A percentile compares a stretch with the other conserved stretches of the same genome.
Conservation (phyloP, 2,797 vertebrate genomes). For the Neosilurus hyrtlii region DNA sequence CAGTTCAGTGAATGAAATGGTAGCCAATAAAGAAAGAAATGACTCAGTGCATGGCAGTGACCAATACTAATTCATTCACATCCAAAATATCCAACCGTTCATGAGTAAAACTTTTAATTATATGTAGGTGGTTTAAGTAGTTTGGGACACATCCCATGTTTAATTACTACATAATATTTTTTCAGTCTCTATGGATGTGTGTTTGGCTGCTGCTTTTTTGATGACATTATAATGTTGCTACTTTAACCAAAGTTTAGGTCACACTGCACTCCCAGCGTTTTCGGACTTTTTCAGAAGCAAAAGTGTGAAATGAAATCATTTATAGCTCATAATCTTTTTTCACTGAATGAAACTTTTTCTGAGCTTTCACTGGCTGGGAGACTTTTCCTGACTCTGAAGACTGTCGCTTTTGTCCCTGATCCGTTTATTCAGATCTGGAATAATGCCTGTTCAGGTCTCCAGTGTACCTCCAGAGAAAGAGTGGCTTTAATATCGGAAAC, state of each 20-base stretch:
- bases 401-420: slow-evolving; percentile 65
- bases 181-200: background rate
- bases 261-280: background rate
- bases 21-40: background rate
- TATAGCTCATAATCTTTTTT: slow-evolving; percentile 44
- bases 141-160: background rate
- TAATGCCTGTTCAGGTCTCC: slow-evolving; percentile 68
- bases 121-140: background rate
- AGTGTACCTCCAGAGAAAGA: slow-evolving; percentile 13
- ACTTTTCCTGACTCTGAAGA: slow-evolving; percentile 27
- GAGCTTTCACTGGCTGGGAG: background rate
- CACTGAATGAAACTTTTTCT: background rate
- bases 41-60: background rate
- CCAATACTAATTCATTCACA: background rate
- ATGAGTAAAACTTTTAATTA: background rate
- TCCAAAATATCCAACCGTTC: background rate
- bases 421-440: slow-evolving; percentile 73
- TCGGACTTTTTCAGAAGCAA: slow-evolving; percentile 58
- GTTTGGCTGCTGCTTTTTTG: background rate
- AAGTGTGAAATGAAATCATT: slow-evolving; percentile 70
- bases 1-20: background rate
- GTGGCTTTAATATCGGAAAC: slow-evolving; percentile 61
- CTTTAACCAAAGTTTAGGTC: background rate
- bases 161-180: slow-evolving; percentile 1
- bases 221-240: background rate